Conservation (phyloP, 2,797 vertebrate species). For the Dryobates pubescens region DNA sequence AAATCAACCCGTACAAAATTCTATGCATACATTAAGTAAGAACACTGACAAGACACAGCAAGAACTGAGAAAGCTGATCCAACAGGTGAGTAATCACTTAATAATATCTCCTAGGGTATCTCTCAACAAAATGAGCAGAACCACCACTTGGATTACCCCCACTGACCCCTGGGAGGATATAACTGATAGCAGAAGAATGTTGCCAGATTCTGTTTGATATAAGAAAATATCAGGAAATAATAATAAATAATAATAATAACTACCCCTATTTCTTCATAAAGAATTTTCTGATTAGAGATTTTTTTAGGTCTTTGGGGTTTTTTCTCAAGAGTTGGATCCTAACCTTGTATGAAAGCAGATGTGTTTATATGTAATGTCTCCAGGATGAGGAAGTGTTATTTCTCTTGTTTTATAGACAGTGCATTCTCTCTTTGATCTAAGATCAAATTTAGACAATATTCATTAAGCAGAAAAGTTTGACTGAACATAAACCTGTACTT, state of each 20-base stretch:
- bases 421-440: background rate
- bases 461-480: constrained; percentile 41
- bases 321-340: background rate
- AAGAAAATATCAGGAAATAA: background rate
- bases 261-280: background rate
- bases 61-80: background rate
- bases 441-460: constrained; percentile 16
- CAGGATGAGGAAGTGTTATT: background rate
- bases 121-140: background rate
- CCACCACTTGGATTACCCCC: background rate
- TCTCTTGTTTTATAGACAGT: background rate
- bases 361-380: background rate
- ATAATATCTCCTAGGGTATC: background rate
- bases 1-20: background rate
- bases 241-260: background rate
- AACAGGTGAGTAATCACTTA: background rate
- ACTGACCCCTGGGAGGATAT: background rate
- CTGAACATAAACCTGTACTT: constrained; percentile 9
- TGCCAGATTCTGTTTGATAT: background rate
- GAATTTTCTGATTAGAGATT: background rate
- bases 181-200: constrained; percentile 1
- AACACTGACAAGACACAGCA: background rate
- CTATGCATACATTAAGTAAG: background rate
- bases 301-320: background rate
- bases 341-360: background rate